Conservation (phyloP, 2,113 vertebrate species). For the Deroptyus accipitrinus region DNA sequence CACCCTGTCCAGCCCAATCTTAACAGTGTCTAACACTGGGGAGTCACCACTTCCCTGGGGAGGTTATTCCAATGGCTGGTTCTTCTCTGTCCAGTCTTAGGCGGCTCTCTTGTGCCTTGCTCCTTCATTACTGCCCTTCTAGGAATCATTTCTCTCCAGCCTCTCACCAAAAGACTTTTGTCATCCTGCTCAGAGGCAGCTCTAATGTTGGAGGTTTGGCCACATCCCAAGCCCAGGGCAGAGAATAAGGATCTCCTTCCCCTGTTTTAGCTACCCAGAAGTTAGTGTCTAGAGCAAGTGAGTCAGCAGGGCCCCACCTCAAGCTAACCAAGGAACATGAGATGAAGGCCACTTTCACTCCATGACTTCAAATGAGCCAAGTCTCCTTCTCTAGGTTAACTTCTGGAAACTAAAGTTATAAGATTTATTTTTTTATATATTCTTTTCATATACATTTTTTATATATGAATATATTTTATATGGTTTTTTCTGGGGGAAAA, state of each 20-base stretch:
- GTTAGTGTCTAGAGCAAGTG: not conserved
- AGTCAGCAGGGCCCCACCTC: not conserved
- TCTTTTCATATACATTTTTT: not conserved
- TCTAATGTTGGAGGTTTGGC: not conserved
- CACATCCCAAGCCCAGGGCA: not conserved
- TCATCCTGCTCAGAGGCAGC: not conserved
- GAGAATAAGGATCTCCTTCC: not conserved
- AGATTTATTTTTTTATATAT: not conserved
- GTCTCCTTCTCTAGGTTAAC: not conserved
- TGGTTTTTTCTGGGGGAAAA: not conserved
- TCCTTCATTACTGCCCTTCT: not conserved
- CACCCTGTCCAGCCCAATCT: not conserved
- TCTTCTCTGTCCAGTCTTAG: not conserved
- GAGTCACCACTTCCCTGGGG: not conserved
- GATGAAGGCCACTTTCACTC: not conserved
- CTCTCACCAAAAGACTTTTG: not conserved
- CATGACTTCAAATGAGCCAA: not conserved
- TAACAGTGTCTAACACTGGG: not conserved
- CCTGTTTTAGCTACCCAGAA: not conserved
- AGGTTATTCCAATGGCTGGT: not conserved
- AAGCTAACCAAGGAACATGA: not conserved
- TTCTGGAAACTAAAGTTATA: not conserved
- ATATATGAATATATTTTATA: not conserved
- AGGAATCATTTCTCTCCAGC: not conserved
- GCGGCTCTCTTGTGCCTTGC: not conserved